These are phyloP conservation scores for Cephalopterus ornatus DNA, from an alignment of 2,113 vertebrate genomes.

Conservation along the genomic window DNA sequence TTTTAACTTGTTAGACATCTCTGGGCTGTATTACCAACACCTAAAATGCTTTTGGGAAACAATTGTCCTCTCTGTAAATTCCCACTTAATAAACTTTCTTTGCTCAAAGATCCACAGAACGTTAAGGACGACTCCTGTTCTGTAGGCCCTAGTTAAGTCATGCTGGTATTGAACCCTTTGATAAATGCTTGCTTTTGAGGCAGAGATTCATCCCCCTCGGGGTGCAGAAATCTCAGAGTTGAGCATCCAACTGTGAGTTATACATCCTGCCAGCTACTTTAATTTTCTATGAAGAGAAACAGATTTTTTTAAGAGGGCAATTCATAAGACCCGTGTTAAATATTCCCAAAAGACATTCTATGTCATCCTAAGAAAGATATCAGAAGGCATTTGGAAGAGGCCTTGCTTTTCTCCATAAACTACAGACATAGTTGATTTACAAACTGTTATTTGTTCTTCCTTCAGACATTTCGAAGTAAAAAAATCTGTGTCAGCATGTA, in stretches of 20 bases:
- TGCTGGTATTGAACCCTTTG: background rate
- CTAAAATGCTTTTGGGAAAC: background rate
- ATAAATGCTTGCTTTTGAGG: background rate
- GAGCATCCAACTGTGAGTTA: background rate
- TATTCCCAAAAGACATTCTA: background rate
- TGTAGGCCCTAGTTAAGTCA: accelerated
- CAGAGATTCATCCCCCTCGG: background rate
- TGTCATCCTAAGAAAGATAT: background rate
- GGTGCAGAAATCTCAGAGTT: background rate
- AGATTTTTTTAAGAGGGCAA: background rate
- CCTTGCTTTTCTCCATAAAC: background rate
- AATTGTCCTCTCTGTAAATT: background rate
- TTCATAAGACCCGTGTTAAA: background rate
- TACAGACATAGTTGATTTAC: background rate
- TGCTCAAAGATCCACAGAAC: background rate
- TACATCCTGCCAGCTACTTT: background rate
- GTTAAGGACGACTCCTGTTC: background rate
- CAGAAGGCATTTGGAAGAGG: background rate
- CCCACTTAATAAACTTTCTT: background rate
- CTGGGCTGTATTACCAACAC: background rate
- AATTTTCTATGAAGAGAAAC: background rate
- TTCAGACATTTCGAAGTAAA: background rate
- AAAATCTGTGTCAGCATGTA: background rate
- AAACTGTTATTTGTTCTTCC: background rate
- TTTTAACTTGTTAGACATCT: background rate